A percentile compares a stretch with the other conserved stretches of the same genome.
Conservation (phyloP, 2,888 invertebrate genomes). For the Dryocosmus kuriphilus region DNA sequence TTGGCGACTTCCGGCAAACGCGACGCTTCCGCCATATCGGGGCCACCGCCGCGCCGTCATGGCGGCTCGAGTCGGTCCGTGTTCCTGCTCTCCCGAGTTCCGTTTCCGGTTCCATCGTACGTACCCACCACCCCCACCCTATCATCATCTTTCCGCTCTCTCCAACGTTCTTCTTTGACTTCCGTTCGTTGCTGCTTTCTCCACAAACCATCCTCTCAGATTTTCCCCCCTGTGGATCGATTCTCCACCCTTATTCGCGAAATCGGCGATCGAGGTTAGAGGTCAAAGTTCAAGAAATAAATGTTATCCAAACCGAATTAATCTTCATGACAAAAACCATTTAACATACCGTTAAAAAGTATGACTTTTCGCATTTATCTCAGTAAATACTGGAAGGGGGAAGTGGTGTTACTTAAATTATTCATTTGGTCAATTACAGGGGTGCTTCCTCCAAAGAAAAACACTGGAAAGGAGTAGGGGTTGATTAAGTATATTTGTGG, state of each 20-base stretch:
- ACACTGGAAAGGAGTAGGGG: no score
- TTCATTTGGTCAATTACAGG: no score
- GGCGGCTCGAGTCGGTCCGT: conserved; percentile 62
- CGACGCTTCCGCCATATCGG: conserved; percentile 75
- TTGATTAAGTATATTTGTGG: no score
- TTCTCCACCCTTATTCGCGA: conserved; percentile 41
- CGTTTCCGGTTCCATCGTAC: conserved; percentile 69
- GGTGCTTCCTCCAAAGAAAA: no score
- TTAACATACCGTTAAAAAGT: no score
- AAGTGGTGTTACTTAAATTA: no score
- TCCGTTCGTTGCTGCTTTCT: conserved; percentile 62
- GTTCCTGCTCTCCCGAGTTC: conserved; percentile 70
- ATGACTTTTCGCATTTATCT: no score
- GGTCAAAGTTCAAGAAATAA: conserved; percentile 5
- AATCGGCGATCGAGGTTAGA: background rate
- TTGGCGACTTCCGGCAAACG: conserved; percentile 76
- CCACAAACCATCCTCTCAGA: conserved; percentile 42
- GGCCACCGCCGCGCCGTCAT: conserved; percentile 62
- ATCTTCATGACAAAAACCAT: no score
- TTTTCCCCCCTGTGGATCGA: conserved; percentile 48
- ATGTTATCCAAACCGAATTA: background rate
- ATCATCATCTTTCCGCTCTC: conserved; percentile 56
- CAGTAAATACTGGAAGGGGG: no score
- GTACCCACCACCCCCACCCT: conserved; percentile 49
- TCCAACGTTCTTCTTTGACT: conserved; percentile 60